Evolutionary conservation across 2,113 vertebrate species (phyloP).

Genomic region (Pachypanchax playfairii): DNA sequence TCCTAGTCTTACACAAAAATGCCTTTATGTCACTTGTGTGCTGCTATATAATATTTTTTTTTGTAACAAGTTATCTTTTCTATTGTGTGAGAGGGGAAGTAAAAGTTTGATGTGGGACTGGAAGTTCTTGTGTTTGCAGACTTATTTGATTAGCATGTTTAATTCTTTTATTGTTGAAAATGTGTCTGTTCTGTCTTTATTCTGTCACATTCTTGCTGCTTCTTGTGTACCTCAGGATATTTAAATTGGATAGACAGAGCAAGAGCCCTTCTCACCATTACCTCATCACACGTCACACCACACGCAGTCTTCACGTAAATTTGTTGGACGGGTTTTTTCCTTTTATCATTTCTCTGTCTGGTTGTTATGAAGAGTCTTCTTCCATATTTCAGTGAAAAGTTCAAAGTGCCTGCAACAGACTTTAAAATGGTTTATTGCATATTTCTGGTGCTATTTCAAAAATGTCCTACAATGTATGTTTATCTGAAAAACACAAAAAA

Average conservation of each 20-base stretch:
- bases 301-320: constrained; percentile 52
- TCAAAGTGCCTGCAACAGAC: constrained; percentile 37
- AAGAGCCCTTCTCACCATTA: constrained; percentile 85
- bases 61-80: constrained; percentile 68
- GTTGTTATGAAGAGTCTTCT: constrained; percentile 21
- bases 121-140: constrained; percentile 85
- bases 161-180: constrained; percentile 53
- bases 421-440: constrained; percentile 41
- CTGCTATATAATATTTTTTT: constrained; percentile 97
- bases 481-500: constrained; percentile 39
- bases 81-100: constrained; percentile 85
- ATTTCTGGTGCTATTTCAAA: constrained; percentile 52
- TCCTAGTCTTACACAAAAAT: constrained; percentile 90
- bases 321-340: constrained; percentile 45
- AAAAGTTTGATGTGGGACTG: constrained; percentile 85
- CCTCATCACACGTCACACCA: constrained; percentile 88
- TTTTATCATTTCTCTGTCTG: constrained; percentile 38
- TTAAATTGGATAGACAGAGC: constrained; percentile 80
- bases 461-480: constrained; percentile 40
- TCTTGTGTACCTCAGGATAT: constrained; percentile 92
- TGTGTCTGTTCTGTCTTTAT: constrained; percentile 55
- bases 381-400: constrained; percentile 42
- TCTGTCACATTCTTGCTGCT: constrained; percentile 81
- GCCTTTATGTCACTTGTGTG: constrained; percentile 95
- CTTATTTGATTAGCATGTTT: constrained; percentile 79